These are phyloP conservation scores for Steinernema carpocapsae DNA, from an alignment of 2,888 invertebrate species.

Conservation along the genomic window DNA sequence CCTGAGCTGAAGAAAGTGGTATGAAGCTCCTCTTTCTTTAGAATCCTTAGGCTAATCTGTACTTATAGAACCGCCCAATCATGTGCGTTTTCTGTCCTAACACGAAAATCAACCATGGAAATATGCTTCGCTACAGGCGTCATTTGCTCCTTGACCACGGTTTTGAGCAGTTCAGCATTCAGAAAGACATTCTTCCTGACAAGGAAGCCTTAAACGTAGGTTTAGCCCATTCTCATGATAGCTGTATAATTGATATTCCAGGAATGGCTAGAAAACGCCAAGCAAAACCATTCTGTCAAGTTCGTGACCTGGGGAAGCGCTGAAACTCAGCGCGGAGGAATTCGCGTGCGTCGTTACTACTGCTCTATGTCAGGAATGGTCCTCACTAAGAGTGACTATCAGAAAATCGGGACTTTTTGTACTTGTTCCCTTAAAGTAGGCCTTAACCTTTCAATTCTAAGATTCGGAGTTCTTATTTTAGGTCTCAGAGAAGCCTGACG, in stretches of 20 bases:
- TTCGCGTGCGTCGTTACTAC: slow-evolving; percentile 24
- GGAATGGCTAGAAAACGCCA: slow-evolving; percentile 9
- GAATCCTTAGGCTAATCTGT: background rate
- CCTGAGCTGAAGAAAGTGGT: slow-evolving; percentile 15
- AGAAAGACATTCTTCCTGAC: background rate
- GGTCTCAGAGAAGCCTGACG: slow-evolving; percentile 13
- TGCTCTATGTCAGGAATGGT: slow-evolving; percentile 26
- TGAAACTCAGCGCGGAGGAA: slow-evolving; percentile 13
- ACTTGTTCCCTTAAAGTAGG: slow-evolving; percentile 20
- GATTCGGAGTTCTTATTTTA: background rate
- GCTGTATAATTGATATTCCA: no score
- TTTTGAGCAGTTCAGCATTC: slow-evolving; percentile 1
- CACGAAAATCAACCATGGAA: background rate
- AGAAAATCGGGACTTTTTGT: slow-evolving; percentile 9
- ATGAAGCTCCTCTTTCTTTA: background rate
- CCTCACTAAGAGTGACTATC: background rate
- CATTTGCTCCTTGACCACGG: slow-evolving; percentile 20
- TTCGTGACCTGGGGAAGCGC: slow-evolving; percentile 32
- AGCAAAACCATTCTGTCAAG: background rate
- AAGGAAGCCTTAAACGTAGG: background rate
- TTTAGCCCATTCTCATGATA: no score
- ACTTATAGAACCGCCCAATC: slow-evolving; percentile 10
- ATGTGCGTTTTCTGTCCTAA: background rate
- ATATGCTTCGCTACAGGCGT: slow-evolving; percentile 18
- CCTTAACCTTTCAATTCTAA: background rate